phyloP scores from a whole-genome alignment of 2,797 vertebrate genomes.

The Merluccius polli region DNA sequence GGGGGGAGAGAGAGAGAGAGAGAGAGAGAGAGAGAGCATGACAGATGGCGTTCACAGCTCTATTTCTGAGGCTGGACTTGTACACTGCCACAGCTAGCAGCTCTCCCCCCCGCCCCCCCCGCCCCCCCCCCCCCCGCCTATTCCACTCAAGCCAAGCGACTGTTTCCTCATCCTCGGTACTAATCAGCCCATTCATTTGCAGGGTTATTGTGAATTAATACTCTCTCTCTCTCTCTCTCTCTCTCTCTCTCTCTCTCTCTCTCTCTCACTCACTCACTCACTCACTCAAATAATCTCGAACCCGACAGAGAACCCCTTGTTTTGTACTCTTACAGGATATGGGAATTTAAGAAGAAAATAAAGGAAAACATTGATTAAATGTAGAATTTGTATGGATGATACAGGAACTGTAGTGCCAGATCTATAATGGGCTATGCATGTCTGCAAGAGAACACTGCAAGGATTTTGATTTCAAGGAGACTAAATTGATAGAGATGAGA shows the following conservation, averaged over 20 bases:
- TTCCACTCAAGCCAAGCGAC: constrained; percentile 72
- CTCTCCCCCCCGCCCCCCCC: constrained; percentile 29
- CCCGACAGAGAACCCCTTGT: neutral
- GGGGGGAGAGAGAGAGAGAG: neutral
- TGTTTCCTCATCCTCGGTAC: constrained; percentile 68
- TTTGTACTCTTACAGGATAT: neutral
- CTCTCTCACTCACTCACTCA: too few relatives aligned
- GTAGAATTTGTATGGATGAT: too few relatives aligned
- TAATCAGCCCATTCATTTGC: constrained; percentile 72
- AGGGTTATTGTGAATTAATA: constrained; percentile 73
- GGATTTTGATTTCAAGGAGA: neutral
- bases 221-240: constrained; percentile 43
- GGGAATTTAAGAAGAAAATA: neutral
- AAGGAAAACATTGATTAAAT: neutral
- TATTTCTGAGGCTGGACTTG: constrained; percentile 85
- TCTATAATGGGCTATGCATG: too few relatives aligned
- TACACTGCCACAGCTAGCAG: constrained; percentile 67
- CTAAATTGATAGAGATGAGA: neutral
- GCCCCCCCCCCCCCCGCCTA: constrained; percentile 37
- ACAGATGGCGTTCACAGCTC: constrained; percentile 87
- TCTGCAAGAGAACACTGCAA: too few relatives aligned
- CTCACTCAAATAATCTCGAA: constrained; percentile 38
- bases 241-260: neutral
- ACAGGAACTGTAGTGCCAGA: too few relatives aligned
- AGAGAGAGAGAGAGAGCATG: constrained; percentile 70